Base-by-base conservation (phyloP, 2,797 vertebrate genomes). In the Ara ararauna region DNA sequence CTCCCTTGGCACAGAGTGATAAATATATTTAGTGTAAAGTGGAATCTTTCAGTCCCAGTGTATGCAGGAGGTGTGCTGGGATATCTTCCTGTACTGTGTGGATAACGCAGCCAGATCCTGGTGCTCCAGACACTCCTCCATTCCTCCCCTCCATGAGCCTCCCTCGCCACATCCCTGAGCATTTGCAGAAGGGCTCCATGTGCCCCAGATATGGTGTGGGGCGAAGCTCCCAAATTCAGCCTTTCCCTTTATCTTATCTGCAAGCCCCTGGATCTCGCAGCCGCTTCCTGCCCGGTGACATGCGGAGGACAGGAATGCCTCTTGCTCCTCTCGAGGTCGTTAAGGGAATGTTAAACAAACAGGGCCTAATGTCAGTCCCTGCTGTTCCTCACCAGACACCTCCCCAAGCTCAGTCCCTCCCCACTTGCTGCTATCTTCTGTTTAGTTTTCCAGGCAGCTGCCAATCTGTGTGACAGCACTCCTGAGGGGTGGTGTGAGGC, bases 341-440 rank as follows among this genome's bases (percentile, higher is more conserved):
- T 93, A 86, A 54, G 73, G 92, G 96, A 96, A 95, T 95, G 92
- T 96, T 93, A 94, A 96, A 95, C 93, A 96, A 94, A 95, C 90
- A 95, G 90, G 82, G 68, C 85, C 87, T 50, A 78, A 67, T 91
- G 77, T 92, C 90, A 92, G 91, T 91, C 88, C 93, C 95, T 96
- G 96, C 88, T 94, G 93, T 92, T 94, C 95, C 92, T 97, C 94
- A 96, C 74, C 85, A 90, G 92, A 96, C 95, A 88, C 95, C 91
- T 97, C 93, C 94, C 89, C 73, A 47, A 90, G 91, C 72, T 51
- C 5, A 4, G 51, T 94, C 80, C 87, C 89, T 91, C 79, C 80
- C 94, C 54, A 12, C 92, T 94, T 62, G 85, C 81, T 54, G 54
- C 90, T 97, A 91, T 96, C 96, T 90, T 34, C 72, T 92, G 92